Evolutionary conservation across 2,888 invertebrate genomes (phyloP).

Genomic region (Ecliptopera silaceata): DNA sequence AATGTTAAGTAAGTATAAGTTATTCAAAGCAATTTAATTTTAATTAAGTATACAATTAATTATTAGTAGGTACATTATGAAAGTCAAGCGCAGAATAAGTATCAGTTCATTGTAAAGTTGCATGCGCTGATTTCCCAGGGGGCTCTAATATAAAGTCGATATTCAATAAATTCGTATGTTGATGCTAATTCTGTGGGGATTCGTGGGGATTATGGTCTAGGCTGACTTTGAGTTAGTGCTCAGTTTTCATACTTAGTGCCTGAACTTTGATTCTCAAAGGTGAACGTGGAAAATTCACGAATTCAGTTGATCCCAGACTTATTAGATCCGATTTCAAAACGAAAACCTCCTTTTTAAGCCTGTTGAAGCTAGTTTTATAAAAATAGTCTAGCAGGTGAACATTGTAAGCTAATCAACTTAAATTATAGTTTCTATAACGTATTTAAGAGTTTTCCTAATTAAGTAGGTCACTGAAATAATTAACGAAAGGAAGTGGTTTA

Average conservation of each 20-base stretch:
- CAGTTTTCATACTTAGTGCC: conserved; percentile 14
- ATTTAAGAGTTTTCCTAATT: neutral
- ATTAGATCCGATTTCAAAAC: too few species aligned
- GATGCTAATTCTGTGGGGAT: conserved; percentile 22
- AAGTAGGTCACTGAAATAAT: conserved; percentile 18
- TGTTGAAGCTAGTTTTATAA: too few species aligned
- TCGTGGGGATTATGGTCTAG: conserved; percentile 5
- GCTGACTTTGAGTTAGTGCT: conserved; percentile 9
- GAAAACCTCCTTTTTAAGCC: too few species aligned
- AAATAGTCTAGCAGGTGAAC: too few species aligned
- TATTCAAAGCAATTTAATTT: neutral
- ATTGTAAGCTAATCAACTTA: neutral
- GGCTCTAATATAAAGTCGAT: conserved; percentile 1
- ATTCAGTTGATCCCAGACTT: too few species aligned
- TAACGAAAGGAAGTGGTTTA: conserved; percentile 17
- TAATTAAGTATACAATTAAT: too few species aligned
- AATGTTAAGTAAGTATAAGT: too few species aligned
- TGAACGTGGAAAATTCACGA: neutral
- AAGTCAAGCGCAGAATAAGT: conserved; percentile 1
- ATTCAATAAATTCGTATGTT: conserved; percentile 26
- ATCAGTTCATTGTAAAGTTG: conserved; percentile 11
- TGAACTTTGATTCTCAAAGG: conserved; percentile 15
- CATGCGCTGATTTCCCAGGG: conserved; percentile 19
- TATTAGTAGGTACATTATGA: too few species aligned
- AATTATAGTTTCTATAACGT: neutral